These are phyloP conservation scores for Chironex yamaguchii DNA, from an alignment of 30 jellyfish, hydroid and myxozoan species.

Conservation along the genomic window DNA sequence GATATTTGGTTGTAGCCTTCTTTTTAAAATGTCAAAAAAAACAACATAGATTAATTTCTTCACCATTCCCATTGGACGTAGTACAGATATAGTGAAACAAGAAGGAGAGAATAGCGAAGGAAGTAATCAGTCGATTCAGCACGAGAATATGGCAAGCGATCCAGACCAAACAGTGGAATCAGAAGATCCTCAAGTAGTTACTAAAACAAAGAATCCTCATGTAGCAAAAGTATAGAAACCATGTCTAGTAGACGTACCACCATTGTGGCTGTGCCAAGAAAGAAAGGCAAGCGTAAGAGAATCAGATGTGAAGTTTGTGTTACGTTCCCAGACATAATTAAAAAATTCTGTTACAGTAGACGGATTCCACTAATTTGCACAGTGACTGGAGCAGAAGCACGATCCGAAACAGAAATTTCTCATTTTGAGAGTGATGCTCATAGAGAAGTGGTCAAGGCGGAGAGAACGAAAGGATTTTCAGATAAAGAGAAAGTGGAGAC, in stretches of 20 bases:
- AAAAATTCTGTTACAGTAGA: too few relatives aligned
- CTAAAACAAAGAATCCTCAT: slow-evolving; percentile 30
- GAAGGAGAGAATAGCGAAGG: slow-evolving; percentile 38
- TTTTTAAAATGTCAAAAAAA: neutral
- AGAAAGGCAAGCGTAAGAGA: too few relatives aligned
- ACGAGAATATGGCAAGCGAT: slow-evolving; percentile 25
- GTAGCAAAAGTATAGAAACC: slow-evolving; percentile 34
- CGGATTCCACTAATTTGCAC: too few relatives aligned
- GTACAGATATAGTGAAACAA: slow-evolving; percentile 14
- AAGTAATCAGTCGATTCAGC: slow-evolving; percentile 36
- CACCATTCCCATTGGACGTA: slow-evolving; percentile 14
- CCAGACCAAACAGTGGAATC: slow-evolving; percentile 43
- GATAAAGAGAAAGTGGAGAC: neutral
- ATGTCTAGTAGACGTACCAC: slow-evolving; percentile 36
- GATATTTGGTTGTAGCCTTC: slow-evolving; percentile 38
- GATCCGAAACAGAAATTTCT: neutral
- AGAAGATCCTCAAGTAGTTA: slow-evolving; percentile 25
- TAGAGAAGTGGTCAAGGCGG: neutral
- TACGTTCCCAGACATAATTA: too few relatives aligned
- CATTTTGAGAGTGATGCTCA: neutral
- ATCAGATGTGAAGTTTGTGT: too few relatives aligned
- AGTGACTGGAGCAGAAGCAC: slow-evolving; percentile 9
- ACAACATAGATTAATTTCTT: slow-evolving; percentile 18
- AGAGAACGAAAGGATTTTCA: neutral
- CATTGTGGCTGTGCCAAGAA: slow-evolving; percentile 31